Conservation (phyloP, 2,888 invertebrate genomes). For the Cephus spinipes region DNA sequence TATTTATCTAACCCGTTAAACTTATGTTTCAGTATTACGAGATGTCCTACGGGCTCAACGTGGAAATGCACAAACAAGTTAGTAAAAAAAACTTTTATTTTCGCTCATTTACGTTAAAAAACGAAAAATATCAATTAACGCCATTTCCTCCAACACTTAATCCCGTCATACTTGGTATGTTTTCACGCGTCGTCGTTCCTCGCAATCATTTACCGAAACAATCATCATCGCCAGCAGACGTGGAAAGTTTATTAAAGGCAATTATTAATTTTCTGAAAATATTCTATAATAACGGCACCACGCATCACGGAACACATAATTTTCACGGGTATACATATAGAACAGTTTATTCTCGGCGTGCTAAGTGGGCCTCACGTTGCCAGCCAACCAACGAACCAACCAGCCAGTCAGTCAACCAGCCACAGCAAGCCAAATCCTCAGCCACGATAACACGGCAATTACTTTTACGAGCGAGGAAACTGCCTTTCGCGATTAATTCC, state of each 20-base stretch:
- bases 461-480: conserved; percentile 49
- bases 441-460: conserved; percentile 50
- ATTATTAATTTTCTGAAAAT: neutral
- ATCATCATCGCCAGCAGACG: neutral
- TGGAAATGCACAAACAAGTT: conserved; percentile 97
- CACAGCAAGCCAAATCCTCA: neutral
- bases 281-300: neutral
- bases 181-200: neutral
- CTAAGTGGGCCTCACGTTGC: conserved; percentile 39
- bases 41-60: conserved; percentile 95
- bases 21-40: conserved; percentile 88
- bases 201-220: neutral
- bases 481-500: conserved; percentile 38
- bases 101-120: conserved; percentile 21
- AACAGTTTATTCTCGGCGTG: conserved; percentile 41
- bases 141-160: conserved; percentile 7
- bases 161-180: neutral
- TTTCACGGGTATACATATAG: conserved; percentile 28
- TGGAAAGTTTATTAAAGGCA: neutral
- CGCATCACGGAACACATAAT: neutral
- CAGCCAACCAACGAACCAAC: too few relatives aligned
- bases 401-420: too few relatives aligned
- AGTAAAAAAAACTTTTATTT: conserved; percentile 40
- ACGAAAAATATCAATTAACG: conserved; percentile 6
- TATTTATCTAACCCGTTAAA: neutral